phyloP scores from a whole-genome alignment of 2,113 vertebrate species.

The Etia nguti region DNA sequence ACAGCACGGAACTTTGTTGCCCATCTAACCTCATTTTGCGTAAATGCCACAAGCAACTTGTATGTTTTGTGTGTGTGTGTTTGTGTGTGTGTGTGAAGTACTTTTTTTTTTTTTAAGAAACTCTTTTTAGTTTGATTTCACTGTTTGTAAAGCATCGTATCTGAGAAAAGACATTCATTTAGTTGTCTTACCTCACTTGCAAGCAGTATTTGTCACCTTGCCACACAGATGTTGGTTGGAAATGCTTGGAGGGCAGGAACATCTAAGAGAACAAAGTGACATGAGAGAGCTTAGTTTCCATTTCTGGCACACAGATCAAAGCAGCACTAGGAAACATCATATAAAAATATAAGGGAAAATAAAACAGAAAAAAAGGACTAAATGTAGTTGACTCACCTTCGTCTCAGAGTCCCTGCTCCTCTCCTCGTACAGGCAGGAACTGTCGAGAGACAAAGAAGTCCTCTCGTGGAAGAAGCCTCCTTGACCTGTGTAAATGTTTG shows the following conservation, averaged over 20 bases:
- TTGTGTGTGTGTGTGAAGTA: background rate
- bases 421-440: conserved; percentile 65
- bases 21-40: conserved; percentile 35
- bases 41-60: background rate
- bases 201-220: conserved; percentile 69
- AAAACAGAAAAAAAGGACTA: background rate
- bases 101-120: background rate
- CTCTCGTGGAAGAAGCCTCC: conserved; percentile 52
- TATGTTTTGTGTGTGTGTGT: background rate
- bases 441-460: conserved; percentile 48
- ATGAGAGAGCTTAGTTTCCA: conserved; percentile 43
- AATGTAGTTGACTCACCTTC: conserved; percentile 58
- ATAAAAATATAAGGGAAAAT: conserved; percentile 22
- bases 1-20: background rate
- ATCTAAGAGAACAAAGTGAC: conserved; percentile 58
- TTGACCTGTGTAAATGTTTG: conserved; percentile 42
- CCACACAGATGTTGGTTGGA: conserved; percentile 58
- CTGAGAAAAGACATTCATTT: background rate
- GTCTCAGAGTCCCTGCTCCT: conserved; percentile 64
- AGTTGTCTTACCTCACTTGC: conserved; percentile 72
- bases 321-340: conserved; percentile 15
- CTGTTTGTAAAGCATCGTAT: conserved; percentile 2
- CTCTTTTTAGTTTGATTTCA: background rate
- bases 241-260: conserved; percentile 69
- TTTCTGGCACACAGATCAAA: conserved; percentile 55